phyloP scores from a whole-genome alignment of 2,113 vertebrate species.

The Strix aluco region DNA sequence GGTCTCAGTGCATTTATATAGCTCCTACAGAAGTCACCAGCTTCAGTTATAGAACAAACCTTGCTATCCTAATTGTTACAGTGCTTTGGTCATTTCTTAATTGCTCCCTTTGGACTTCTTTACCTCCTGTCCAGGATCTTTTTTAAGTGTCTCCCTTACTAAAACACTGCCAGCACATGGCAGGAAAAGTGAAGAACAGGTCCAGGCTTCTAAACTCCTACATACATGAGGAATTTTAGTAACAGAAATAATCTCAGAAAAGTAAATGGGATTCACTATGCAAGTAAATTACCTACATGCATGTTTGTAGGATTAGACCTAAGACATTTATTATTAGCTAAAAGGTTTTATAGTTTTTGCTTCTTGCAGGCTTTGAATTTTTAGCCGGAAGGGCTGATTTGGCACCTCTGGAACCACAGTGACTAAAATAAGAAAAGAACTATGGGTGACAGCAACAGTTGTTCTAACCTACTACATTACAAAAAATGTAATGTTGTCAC shows the following conservation, averaged over 20 bases:
- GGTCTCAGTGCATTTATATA: constrained; percentile 49
- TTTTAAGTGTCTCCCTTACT: not conserved
- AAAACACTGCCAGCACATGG: constrained; percentile 42
- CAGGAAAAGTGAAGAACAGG: constrained; percentile 1
- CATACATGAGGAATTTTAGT: not conserved
- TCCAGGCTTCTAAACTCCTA: constrained; percentile 8
- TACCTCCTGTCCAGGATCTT: not conserved
- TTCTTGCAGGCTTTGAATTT: not conserved
- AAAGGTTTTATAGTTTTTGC: not conserved
- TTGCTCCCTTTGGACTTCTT: constrained; percentile 26
- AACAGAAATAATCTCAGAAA: not conserved
- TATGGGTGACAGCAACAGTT: not conserved
- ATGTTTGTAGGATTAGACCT: not conserved
- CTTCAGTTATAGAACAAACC: constrained; percentile 51
- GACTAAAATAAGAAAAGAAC: not conserved
- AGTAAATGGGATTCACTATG: not conserved
- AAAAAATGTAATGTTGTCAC: not conserved
- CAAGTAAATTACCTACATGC: not conserved
- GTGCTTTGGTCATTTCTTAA: constrained; percentile 31
- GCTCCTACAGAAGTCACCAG: constrained; percentile 50
- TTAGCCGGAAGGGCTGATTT: not conserved
- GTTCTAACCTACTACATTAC: not conserved
- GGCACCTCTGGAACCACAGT: not conserved
- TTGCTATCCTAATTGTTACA: constrained; percentile 37
- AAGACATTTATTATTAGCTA: not conserved